Base-by-base conservation (phyloP, 2,888 invertebrate species). In the Eudasyphora cyanicolor region DNA sequence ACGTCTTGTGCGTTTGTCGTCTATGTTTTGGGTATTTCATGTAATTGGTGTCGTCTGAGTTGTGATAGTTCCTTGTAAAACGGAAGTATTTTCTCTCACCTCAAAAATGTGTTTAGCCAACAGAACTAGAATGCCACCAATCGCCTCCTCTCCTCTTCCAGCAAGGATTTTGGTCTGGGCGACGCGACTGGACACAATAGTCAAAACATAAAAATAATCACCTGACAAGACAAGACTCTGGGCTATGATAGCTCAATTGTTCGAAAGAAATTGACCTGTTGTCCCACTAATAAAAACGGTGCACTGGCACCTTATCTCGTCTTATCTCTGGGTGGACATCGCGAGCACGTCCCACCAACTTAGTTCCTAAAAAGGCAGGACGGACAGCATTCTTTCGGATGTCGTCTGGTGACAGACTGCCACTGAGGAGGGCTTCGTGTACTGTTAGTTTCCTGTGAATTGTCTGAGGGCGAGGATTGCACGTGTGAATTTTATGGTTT, bases 401-500 rank as follows among this genome's bases (percentile, higher is more conserved):
- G 45, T 14, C 45, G 19, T 19, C 24, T 54, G 54, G 8, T 8
- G 1, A 19, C 19, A 27, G 24, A 24, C 27, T 21, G 4, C 27
- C 14, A 27, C 57, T 57, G 27, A 3, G 19, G 21, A 57, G 57
- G 24, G 19, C 24, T 27, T 10, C 27, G 24, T 21, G 24, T 80
- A 80, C 83, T 80, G 84, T 81, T 84, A 81, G 73, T 79, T 84
- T 84, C 81, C 78, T 76, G 60, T 79, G 84, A 84, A 83, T 45
- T 67, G 14, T 38, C 17, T 24, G 32, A 42, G 57, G 51, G 62
- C 29, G 51, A 45, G 67, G 57, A 79, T 79, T 81, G 78, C 84
- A 84, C 84, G 81, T 84, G 81, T 84, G 81, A 84, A 84, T 84
- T 84, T 84, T 81, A 84, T 81, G 75, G 73, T 79, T 79, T 78